Conservation (phyloP, 1,140 invertebrate genomes). For the Eubasilissa regina region DNA sequence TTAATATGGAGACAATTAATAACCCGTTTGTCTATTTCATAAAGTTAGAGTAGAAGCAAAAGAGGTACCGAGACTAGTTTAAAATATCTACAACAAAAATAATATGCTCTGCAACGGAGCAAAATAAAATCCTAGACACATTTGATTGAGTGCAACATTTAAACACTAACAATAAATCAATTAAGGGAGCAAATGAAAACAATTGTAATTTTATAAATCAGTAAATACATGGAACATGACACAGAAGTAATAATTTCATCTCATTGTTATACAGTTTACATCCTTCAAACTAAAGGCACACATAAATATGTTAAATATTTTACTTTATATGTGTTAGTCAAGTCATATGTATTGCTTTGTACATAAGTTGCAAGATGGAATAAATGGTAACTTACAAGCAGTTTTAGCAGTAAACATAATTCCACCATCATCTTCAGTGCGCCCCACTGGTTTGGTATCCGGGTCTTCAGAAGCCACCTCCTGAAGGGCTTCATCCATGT, state of each 20-base stretch:
- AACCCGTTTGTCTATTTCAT: too few relatives aligned
- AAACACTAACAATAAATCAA: conserved; percentile 14
- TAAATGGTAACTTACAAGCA: conserved; percentile 78
- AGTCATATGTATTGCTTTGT: neutral
- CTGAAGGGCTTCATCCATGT: conserved; percentile 85
- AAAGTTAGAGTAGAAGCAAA: too few relatives aligned
- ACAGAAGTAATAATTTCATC: neutral
- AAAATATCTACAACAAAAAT: neutral
- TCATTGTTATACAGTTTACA: neutral
- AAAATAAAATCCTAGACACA: conserved; percentile 13
- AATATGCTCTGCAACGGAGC: neutral
- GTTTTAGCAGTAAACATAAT: conserved; percentile 90
- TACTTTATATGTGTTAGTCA: conserved; percentile 6
- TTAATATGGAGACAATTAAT: too few relatives aligned
- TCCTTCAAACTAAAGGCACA: neutral
- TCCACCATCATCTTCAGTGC: conserved; percentile 83
- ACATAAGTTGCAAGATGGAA: neutral
- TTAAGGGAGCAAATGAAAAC: conserved; percentile 22
- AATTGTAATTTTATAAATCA: neutral
- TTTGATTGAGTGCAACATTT: conserved; percentile 17
- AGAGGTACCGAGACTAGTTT: too few relatives aligned
- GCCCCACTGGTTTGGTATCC: conserved; percentile 72
- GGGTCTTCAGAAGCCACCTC: conserved; percentile 77
- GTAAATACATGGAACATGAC: neutral
- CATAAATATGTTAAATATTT: conserved; percentile 17